Base-by-base conservation (phyloP, 2,113 vertebrate species). In the Nothocercus julius region DNA sequence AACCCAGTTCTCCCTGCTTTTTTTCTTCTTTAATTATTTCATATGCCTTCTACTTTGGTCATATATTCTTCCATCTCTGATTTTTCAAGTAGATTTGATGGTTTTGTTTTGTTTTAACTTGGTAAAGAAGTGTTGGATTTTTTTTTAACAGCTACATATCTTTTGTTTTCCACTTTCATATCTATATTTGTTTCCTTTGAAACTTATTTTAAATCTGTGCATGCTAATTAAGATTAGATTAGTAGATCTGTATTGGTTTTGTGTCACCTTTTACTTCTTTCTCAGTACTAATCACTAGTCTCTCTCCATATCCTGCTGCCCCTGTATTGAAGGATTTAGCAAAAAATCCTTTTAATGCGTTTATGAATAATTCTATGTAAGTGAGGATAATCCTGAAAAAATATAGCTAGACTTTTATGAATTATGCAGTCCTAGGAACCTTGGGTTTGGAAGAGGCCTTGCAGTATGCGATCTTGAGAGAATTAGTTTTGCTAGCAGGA, bases 261-360 rank as follows among this genome's bases (percentile, higher is more conserved):
- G 34, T 73, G 67, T 74, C 45, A 27, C 24, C 30, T 62, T 85
- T 85, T 78, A 25, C 11, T 34, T 89, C 75, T 77, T 80, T 85
- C n/a, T 70, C 40, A n/a, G 7, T 63, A 17, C 66, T 78, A 51
- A 90, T 90, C 84, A 27, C 77, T 86, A 64, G 61, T 86, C 42
- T 90, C 51, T 77, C 14, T 74, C 25, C 27, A 4, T 83, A 68
- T 90, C 61, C 62, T 8, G 32, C 32, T 63, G 38, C 70, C 0
- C 0, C 6, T 64, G 13, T 92, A 87, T 87, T 27, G 24, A 70
- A 32, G 64, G 73, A 88, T 81, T 81, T 74, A 68, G 24, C 77
- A 70, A 83, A 96, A 95, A 89, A 61, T 61, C 56, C 11, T 72
- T 93, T 84, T 81, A 88, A 90, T 92, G 59, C 90, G 74, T 92